A percentile compares a stretch with the other conserved stretches of the same genome.
These are phyloP conservation scores for Aphrocallistes beatrix DNA, from an alignment of 37 sponge, comb jelly and placozoan genomes.

Conservation along the genomic window DNA sequence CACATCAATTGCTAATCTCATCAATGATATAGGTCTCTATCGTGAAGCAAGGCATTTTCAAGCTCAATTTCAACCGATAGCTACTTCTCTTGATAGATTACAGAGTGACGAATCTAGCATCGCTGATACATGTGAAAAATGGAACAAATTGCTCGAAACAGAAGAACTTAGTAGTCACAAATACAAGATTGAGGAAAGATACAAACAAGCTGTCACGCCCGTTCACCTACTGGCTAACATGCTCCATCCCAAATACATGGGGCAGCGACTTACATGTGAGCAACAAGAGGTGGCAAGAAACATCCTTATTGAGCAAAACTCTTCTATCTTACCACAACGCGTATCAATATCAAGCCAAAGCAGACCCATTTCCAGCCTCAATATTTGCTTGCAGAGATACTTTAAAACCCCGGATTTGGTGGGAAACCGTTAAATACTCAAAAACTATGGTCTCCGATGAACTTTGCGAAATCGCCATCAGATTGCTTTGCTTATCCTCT, in stretches of 20 bases:
- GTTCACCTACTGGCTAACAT: slow-evolving; percentile 1
- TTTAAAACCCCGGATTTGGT: background rate
- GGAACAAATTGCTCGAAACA: too few species aligned
- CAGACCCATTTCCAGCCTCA: slow-evolving; percentile 10
- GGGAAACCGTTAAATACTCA: background rate
- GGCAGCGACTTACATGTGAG: background rate
- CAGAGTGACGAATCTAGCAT: too few species aligned
- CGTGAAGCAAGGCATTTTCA: background rate
- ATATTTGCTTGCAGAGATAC: background rate
- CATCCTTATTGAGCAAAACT: background rate
- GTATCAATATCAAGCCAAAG: slow-evolving; percentile 7
- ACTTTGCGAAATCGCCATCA: background rate
- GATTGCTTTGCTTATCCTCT: background rate
- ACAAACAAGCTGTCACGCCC: background rate
- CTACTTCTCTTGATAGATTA: too few species aligned
- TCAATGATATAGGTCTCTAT: background rate
- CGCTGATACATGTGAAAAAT: too few species aligned
- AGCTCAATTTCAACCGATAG: background rate
- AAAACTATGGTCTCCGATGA: background rate
- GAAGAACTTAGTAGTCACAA: background rate
- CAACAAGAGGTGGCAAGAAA: background rate
- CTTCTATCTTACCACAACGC: background rate
- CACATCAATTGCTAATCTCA: background rate
- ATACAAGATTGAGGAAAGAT: background rate
- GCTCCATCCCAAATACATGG: slow-evolving; percentile 3